Percentiles rank a stretch among this genome's conserved stretches.
These are phyloP conservation scores for Hippopotamus amphibius DNA, from an alignment of 2,113 vertebrate genomes.

Conservation along the genomic window DNA sequence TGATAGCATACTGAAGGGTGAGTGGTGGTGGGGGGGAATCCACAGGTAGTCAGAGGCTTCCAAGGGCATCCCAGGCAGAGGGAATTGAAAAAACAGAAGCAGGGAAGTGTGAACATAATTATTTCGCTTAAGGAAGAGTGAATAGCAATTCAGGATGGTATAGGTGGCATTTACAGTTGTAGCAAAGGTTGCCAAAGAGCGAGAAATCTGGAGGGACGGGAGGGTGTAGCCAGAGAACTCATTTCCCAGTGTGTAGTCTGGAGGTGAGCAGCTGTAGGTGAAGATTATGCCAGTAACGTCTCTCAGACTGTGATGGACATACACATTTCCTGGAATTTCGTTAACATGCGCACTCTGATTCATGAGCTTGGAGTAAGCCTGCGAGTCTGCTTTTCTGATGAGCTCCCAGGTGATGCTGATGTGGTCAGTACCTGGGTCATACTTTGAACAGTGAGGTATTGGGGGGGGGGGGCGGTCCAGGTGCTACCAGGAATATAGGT, in stretches of 20 bases:
- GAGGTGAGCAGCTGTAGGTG: neutral
- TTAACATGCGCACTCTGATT: neutral
- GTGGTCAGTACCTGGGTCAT: neutral
- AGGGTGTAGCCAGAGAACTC: too few species aligned
- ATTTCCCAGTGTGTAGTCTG: neutral
- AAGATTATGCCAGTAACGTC: neutral
- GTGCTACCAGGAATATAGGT: too few species aligned
- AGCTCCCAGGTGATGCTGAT: neutral
- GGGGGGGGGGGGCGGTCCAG: neutral
- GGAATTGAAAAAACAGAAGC: neutral
- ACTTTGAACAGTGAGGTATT: neutral
- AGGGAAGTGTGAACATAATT: neutral
- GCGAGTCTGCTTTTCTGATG: neutral
- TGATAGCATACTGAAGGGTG: neutral
- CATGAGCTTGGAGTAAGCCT: neutral
- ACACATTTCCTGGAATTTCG: neutral
- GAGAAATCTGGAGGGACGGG: too few species aligned
- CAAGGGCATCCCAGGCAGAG: neutral
- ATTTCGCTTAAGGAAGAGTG: neutral
- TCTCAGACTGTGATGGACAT: fast-evolving
- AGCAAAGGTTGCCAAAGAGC: neutral
- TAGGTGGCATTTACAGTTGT: neutral
- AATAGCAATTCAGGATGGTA: neutral
- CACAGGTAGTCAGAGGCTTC: neutral
- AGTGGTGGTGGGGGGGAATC: too few species aligned